Percentiles rank a stretch among this genome's conserved stretches.
Evolutionary conservation across 1,140 invertebrate species (phyloP).

Genomic region (Mesaphorura yosii): DNA sequence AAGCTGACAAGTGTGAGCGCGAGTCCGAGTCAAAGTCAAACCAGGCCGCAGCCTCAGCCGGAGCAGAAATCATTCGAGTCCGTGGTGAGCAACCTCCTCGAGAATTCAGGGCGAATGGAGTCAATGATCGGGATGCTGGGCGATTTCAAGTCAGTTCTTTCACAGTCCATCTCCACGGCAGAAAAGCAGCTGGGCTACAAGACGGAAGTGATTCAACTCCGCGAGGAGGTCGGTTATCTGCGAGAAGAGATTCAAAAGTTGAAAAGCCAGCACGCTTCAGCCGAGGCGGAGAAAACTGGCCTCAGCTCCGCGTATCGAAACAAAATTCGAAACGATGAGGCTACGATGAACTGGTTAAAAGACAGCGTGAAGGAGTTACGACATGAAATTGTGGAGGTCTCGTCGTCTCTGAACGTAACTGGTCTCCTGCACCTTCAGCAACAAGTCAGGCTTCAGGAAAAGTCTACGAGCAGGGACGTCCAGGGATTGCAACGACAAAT

Average conservation of each 20-base stretch:
- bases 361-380: slow-evolving; percentile 12
- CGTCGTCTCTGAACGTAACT: slow-evolving; percentile 12
- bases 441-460: background rate
- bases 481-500: slow-evolving; percentile 3
- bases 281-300: too few relatives aligned
- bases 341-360: slow-evolving; percentile 22
- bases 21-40: background rate
- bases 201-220: slow-evolving; percentile 18
- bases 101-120: slow-evolving; percentile 24
- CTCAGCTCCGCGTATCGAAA: background rate
- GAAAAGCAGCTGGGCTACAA: slow-evolving; percentile 8
- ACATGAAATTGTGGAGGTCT: slow-evolving; percentile 16
- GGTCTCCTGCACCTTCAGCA: slow-evolving; percentile 12
- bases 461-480: slow-evolving; percentile 6
- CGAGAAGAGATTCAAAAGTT: slow-evolving; percentile 15
- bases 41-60: too few relatives aligned
- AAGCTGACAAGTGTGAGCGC: background rate
- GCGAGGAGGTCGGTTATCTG: slow-evolving; percentile 21
- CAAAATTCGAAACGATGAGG: slow-evolving; percentile 9
- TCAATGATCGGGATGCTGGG: slow-evolving; percentile 17
- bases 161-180: slow-evolving; percentile 10
- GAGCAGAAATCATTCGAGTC: background rate
- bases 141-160: slow-evolving; percentile 19
- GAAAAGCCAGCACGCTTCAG: slow-evolving; percentile 6
- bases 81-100: slow-evolving; percentile 6